A percentile compares a stretch with the other conserved stretches of the same genome.
Conservation (phyloP, 2,113 vertebrate genomes). For the Toxotes chatareus region DNA sequence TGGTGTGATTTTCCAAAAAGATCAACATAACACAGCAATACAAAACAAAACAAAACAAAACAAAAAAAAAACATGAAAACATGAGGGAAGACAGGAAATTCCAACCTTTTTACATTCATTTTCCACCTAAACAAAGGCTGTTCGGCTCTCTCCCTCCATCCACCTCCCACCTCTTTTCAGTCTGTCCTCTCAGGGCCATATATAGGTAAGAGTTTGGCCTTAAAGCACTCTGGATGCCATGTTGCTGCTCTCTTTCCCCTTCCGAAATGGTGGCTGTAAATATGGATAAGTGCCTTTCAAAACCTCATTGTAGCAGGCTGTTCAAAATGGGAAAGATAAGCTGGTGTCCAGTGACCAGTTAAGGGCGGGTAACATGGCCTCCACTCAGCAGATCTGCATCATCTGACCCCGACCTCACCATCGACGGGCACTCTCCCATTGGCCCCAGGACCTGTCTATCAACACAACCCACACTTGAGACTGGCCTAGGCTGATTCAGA, state of each 20-base stretch:
- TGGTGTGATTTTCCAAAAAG: slow-evolving; percentile 7
- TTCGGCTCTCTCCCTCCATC: background rate
- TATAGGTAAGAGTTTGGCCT: background rate
- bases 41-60: slow-evolving; percentile 34
- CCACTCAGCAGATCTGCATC: slow-evolving; percentile 6
- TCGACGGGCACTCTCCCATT: slow-evolving; percentile 32
- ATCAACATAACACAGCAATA: slow-evolving; percentile 53
- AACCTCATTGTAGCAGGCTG: background rate
- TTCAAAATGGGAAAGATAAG: slow-evolving; percentile 1
- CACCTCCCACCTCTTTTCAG: background rate
- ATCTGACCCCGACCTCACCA: background rate
- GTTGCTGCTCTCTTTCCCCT: slow-evolving; percentile 15
- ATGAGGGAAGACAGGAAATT: slow-evolving; percentile 4
- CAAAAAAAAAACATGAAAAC: background rate
- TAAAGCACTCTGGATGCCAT: slow-evolving; percentile 4
- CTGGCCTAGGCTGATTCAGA: slow-evolving; percentile 37
- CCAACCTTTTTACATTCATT: slow-evolving; percentile 49
- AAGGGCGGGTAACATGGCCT: slow-evolving; percentile 3
- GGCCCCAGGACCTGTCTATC: slow-evolving; percentile 55
- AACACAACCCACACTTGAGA: background rate
- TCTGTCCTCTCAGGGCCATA: slow-evolving; percentile 16
- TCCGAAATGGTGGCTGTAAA: slow-evolving; percentile 22
- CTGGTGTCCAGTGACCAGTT: background rate
- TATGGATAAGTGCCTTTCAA: slow-evolving; percentile 1
- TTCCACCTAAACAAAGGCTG: slow-evolving; percentile 12